Conservation (phyloP, 2,797 vertebrate genomes). For the Eremophila alpestris region DNA sequence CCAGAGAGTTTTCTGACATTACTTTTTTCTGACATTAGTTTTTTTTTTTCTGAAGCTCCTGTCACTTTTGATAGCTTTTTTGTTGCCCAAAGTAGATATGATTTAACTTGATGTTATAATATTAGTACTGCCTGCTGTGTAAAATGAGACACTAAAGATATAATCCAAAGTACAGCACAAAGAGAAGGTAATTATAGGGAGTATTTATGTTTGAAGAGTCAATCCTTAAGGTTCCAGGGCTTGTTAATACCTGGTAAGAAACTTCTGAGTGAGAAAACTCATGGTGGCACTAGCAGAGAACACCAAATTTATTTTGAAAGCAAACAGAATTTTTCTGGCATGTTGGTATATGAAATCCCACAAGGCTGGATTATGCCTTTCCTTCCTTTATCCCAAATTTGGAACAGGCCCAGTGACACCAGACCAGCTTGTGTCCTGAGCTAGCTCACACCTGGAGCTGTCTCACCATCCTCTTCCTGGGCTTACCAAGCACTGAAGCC, state of each 20-base stretch:
- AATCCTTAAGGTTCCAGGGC: neutral
- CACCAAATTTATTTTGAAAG: neutral
- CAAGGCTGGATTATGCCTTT: neutral
- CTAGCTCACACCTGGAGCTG: neutral
- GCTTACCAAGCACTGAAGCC: neutral
- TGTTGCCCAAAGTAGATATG: neutral
- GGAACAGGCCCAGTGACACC: neutral
- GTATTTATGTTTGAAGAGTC: neutral
- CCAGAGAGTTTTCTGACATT: neutral
- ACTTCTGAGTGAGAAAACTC: neutral
- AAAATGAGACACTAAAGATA: neutral
- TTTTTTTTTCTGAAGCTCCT: neutral
- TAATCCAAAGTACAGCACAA: neutral
- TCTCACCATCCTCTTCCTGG: neutral
- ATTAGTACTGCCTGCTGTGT: neutral
- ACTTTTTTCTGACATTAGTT: neutral
- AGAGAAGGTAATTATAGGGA: neutral
- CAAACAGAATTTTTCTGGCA: neutral
- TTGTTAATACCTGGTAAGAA: neutral
- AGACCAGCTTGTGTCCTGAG: neutral
- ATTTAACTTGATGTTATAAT: neutral
- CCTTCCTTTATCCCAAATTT: neutral
- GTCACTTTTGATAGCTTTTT: neutral
- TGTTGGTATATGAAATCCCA: neutral
- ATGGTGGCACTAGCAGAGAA: neutral